Evolutionary conservation across 2,888 invertebrate species (phyloP).

Genomic region (Nemurella pictetii): DNA sequence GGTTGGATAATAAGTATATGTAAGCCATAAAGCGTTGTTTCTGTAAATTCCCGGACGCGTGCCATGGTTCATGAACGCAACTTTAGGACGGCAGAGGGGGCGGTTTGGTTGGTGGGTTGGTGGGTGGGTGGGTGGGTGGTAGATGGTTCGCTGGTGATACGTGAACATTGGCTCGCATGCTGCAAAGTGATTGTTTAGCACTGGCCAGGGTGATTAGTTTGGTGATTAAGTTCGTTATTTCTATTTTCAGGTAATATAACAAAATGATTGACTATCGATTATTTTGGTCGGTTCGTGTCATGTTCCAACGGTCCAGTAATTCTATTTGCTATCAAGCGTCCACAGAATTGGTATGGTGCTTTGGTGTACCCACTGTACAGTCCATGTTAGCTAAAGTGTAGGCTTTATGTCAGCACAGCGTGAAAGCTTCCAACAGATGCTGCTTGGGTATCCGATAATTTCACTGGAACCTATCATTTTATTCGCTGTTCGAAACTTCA

Average conservation of each 20-base stretch:
- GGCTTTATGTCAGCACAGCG: neutral
- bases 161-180: neutral
- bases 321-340: neutral
- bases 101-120: too few species aligned
- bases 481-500: too few species aligned
- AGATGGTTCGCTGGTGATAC: neutral
- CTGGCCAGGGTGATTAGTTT: neutral
- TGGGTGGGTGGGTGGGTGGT: too few species aligned
- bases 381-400: neutral
- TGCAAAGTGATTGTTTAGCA: neutral
- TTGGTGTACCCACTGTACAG: neutral
- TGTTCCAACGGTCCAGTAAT: conserved; percentile 6
- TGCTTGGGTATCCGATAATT: too few species aligned
- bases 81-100: too few species aligned
- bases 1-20: too few species aligned
- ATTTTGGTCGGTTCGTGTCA: neutral
- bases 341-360: neutral
- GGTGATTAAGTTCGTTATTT: neutral
- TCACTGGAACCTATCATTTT: too few species aligned
- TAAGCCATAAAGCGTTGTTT: too few species aligned
- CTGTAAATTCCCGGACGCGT: too few species aligned
- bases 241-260: conserved; percentile 14
- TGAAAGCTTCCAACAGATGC: too few species aligned
- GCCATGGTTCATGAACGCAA: too few species aligned
- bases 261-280: conserved; percentile 24